phyloP scores from a whole-genome alignment of 2,888 invertebrate species.

The Cyclophora punctaria region DNA sequence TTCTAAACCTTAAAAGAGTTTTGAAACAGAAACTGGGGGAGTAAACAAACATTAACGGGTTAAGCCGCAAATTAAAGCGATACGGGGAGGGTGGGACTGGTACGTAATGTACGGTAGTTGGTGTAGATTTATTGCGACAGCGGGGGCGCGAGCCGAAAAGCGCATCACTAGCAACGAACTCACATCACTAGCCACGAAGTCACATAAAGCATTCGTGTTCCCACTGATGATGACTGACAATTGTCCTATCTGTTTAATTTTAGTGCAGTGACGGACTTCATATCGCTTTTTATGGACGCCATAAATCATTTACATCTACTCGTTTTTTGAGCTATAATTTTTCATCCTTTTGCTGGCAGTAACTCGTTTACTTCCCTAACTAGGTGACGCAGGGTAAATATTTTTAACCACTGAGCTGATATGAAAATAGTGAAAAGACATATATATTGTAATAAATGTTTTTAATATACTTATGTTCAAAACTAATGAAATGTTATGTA shows the following conservation, averaged over 20 bases:
- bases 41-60: conserved; percentile 22
- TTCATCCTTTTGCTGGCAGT: too few relatives aligned
- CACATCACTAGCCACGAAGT: conserved; percentile 22
- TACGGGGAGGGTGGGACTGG: conserved; percentile 22
- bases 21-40: conserved; percentile 20
- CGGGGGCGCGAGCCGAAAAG: conserved; percentile 14
- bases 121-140: conserved; percentile 41
- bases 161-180: conserved; percentile 2
- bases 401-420: too few relatives aligned
- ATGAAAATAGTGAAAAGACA: too few relatives aligned
- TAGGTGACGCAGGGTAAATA: too few relatives aligned
- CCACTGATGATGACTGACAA: conserved; percentile 43
- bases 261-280: conserved; percentile 11
- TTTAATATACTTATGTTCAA: too few relatives aligned
- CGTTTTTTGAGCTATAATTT: too few relatives aligned
- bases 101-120: conserved; percentile 20
- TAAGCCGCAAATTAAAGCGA: conserved; percentile 30
- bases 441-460: too few relatives aligned
- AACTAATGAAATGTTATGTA: too few relatives aligned
- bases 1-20: background rate
- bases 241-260: conserved; percentile 31
- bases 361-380: too few relatives aligned
- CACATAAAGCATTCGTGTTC: conserved; percentile 39
- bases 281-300: conserved; percentile 4
- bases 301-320: too few relatives aligned